Conservation (phyloP, 1,140 invertebrate genomes). For the Pollicipes pollicipes region DNA sequence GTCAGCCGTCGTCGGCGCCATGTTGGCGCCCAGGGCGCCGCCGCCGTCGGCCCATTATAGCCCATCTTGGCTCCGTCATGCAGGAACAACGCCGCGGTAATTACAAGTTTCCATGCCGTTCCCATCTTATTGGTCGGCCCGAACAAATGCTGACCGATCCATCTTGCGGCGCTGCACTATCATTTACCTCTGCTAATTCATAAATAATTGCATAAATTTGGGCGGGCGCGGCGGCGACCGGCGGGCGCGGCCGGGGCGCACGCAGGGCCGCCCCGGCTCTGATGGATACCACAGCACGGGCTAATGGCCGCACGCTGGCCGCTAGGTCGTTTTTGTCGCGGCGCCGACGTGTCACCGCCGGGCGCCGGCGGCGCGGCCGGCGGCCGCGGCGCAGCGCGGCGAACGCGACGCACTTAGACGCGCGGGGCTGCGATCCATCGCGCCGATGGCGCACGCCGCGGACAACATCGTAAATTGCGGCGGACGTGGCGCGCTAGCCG, state of each 20-base stretch:
- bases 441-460: background rate
- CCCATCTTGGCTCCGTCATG: background rate
- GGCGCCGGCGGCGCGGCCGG: too few relatives aligned
- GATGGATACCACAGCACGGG: background rate
- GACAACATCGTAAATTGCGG: background rate
- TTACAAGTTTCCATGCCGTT: slow-evolving; percentile 1
- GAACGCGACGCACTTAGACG: background rate
- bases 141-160: background rate
- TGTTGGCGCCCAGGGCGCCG: background rate
- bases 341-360: background rate
- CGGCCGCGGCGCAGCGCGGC: too few relatives aligned
- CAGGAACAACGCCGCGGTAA: background rate
- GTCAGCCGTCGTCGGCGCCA: background rate
- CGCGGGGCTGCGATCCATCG: background rate
- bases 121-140: background rate
- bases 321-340: background rate
- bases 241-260: too few relatives aligned
- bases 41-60: background rate
- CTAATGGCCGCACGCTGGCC: background rate
- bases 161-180: background rate
- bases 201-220: slow-evolving; percentile 2
- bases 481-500: too few relatives aligned
- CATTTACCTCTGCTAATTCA: background rate
- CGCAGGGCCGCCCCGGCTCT: too few relatives aligned
- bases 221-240: too few relatives aligned